Conservation (phyloP, 35 echinoderm and acorn worm genomes). For the Eucidaris tribuloides region DNA sequence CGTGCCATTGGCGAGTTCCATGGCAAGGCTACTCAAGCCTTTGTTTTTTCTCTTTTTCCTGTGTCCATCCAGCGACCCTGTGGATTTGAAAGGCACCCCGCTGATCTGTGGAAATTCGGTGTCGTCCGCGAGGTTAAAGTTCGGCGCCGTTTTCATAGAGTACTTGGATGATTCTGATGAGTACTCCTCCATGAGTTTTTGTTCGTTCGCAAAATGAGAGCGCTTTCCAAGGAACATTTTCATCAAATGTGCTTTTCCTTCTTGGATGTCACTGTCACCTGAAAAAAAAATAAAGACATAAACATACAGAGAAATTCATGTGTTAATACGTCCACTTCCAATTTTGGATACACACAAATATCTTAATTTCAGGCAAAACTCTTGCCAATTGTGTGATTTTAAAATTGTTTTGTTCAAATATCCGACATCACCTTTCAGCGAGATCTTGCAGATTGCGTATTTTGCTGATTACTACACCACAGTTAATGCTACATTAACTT, state of each 20-base stretch:
- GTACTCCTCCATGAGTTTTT: not conserved
- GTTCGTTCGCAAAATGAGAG: not conserved
- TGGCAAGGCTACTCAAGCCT: not conserved
- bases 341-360: too few species aligned
- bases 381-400: too few species aligned
- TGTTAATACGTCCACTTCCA: too few species aligned
- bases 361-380: too few species aligned
- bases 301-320: too few species aligned
- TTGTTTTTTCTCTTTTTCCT: not conserved
- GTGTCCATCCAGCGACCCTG: not conserved
- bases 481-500: too few species aligned
- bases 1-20: not conserved
- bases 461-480: too few species aligned
- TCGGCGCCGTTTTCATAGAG: not conserved
- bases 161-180: not conserved
- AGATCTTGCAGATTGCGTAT: too few species aligned
- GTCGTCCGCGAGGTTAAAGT: conserved; percentile 7
- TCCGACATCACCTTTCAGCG: too few species aligned
- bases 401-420: too few species aligned
- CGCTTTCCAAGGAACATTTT: conserved; percentile 2
- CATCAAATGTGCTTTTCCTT: conserved; percentile 15
- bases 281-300: too few species aligned
- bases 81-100: conserved; percentile 9
- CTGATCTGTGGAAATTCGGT: not conserved
- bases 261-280: not conserved